Evolutionary conservation across 2,797 vertebrate genomes (phyloP).

Genomic region (Loris lydekkerianus): DNA sequence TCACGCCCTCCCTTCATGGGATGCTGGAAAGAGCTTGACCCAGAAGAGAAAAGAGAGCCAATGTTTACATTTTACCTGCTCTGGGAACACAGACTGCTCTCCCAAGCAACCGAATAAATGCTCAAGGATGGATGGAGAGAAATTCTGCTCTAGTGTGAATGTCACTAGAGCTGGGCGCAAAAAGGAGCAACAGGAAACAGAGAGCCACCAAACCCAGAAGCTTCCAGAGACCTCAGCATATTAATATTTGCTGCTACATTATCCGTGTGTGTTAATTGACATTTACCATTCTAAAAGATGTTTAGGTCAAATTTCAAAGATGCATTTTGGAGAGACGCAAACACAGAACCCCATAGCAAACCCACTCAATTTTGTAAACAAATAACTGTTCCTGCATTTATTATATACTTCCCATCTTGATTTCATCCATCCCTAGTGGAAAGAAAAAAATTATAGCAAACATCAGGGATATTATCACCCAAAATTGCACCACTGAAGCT

Average conservation of each 20-base stretch:
- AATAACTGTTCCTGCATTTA: not conserved
- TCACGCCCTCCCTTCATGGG: not conserved
- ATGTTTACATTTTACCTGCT: not conserved
- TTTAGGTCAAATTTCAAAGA: not conserved
- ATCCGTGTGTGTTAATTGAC: not conserved
- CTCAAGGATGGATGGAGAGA: not conserved
- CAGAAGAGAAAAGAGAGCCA: not conserved
- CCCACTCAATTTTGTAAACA: not conserved
- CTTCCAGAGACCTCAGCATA: not conserved
- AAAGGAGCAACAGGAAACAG: not conserved
- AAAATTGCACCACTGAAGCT: not conserved
- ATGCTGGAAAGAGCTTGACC: not conserved
- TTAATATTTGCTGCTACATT: not conserved
- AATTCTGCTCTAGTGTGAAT: not conserved
- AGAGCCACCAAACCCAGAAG: not conserved
- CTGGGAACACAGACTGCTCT: not conserved
- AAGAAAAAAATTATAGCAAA: not conserved
- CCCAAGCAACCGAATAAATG: not conserved
- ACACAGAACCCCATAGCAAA: not conserved
- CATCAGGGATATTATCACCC: not conserved
- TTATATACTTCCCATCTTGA: rapidly evolving
- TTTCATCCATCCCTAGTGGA: not conserved
- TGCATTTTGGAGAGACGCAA: not conserved
- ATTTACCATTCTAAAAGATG: not conserved
- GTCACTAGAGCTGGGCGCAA: not conserved